Conservation (phyloP, 2,888 invertebrate genomes). For the Apamea crenata region DNA sequence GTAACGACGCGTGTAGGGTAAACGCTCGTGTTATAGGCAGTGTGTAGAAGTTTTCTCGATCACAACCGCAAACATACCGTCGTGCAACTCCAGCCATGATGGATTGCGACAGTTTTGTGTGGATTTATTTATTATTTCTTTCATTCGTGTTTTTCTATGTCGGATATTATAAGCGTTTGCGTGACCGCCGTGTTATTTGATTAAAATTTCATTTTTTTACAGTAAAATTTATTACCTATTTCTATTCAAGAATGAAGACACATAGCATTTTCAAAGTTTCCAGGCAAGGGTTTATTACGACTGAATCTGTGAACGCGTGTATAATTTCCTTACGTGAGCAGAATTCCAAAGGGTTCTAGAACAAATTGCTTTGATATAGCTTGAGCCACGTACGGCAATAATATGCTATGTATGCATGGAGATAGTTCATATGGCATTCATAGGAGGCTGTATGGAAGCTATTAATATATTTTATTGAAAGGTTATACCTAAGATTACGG, state of each 20-base stretch:
- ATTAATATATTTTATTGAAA: slow-evolving; percentile 54
- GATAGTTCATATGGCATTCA: slow-evolving; percentile 44
- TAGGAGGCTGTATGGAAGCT: slow-evolving; percentile 37
- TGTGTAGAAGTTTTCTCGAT: slow-evolving; percentile 70
- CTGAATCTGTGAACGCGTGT: slow-evolving; percentile 61
- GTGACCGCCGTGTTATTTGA: slow-evolving; percentile 53
- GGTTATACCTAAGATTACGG: slow-evolving; percentile 30
- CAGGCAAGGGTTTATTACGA: slow-evolving; percentile 54
- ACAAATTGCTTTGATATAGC: slow-evolving; percentile 61
- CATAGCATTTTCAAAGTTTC: slow-evolving; percentile 46
- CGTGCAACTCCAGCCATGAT: slow-evolving; percentile 70
- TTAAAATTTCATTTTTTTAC: slow-evolving; percentile 42
- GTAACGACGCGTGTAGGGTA: slow-evolving; percentile 46
- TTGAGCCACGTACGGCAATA: slow-evolving; percentile 53
- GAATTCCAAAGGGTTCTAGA: slow-evolving; percentile 50
- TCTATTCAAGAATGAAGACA: slow-evolving; percentile 38
- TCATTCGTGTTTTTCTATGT: slow-evolving; percentile 52
- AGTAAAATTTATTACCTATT: slow-evolving; percentile 13
- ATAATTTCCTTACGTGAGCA: slow-evolving; percentile 64
- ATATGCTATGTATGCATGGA: slow-evolving; percentile 56
- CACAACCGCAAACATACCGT: slow-evolving; percentile 68
- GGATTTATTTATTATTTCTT: slow-evolving; percentile 72
- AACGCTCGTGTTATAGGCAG: slow-evolving; percentile 47
- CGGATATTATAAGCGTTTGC: slow-evolving; percentile 46
- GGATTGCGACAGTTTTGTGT: slow-evolving; percentile 73